phyloP scores from a whole-genome alignment of 2,113 vertebrate species.

The Prionailurus viverrinus region DNA sequence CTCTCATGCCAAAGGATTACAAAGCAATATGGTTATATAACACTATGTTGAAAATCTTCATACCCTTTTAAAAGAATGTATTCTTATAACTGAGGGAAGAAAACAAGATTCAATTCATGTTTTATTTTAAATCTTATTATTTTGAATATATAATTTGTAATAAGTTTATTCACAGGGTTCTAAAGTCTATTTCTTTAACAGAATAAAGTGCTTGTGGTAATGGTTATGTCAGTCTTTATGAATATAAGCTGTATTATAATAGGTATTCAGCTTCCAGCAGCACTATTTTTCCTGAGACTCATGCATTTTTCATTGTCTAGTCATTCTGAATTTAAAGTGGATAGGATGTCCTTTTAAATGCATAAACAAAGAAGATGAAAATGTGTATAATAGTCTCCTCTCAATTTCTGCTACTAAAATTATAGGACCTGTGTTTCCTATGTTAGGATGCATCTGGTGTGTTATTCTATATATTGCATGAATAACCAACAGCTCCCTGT shows the following conservation, averaged over 20 bases:
- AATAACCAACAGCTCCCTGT: slow-evolving; percentile 69
- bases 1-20: slow-evolving; percentile 35
- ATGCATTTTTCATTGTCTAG: slow-evolving; percentile 81
- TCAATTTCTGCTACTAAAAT: slow-evolving; percentile 77
- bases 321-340: slow-evolving; percentile 78
- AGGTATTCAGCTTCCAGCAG: slow-evolving; percentile 61
- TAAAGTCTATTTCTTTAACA: slow-evolving; percentile 58
- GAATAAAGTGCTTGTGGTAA: slow-evolving; percentile 47
- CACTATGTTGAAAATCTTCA: slow-evolving; percentile 30
- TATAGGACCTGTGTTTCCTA: slow-evolving; percentile 63
- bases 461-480: slow-evolving; percentile 58
- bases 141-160: slow-evolving; percentile 57
- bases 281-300: slow-evolving; percentile 65
- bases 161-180: neutral
- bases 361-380: slow-evolving; percentile 76
- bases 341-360: slow-evolving; percentile 73
- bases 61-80: slow-evolving; percentile 28
- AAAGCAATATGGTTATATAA: slow-evolving; percentile 47
- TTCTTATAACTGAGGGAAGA: slow-evolving; percentile 26
- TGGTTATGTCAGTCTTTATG: slow-evolving; percentile 55
- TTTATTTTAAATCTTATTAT: slow-evolving; percentile 65
- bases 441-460: slow-evolving; percentile 73
- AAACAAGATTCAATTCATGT: neutral
- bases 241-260: slow-evolving; percentile 52
- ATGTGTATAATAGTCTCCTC: slow-evolving; percentile 67